phyloP scores from a whole-genome alignment of 2,888 invertebrate genomes.

The Caenorhabditis sp. region DNA sequence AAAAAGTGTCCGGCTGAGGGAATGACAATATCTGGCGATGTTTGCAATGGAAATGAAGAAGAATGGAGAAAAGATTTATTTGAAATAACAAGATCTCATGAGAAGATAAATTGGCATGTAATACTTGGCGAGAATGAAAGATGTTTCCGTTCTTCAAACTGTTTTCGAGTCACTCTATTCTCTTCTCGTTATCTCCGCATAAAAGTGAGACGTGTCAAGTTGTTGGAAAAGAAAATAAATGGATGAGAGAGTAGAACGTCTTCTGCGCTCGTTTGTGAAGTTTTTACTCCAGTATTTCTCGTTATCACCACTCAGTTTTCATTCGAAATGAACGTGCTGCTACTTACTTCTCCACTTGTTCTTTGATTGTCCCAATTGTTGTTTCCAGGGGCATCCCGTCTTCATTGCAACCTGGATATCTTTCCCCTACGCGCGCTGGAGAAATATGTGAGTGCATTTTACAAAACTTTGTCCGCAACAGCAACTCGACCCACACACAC shows the following conservation, averaged over 20 bases:
- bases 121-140: background rate
- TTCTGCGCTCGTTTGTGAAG: constrained; percentile 15
- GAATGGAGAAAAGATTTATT: background rate
- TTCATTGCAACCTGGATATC: constrained; percentile 6
- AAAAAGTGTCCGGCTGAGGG: background rate
- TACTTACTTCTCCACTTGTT: background rate
- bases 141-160: constrained; percentile 21
- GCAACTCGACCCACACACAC: constrained; percentile 12
- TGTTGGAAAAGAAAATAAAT: constrained; percentile 9
- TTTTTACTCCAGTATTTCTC: too few relatives aligned
- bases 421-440: constrained; percentile 11
- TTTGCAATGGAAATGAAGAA: background rate
- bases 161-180: constrained; percentile 8
- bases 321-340: background rate
- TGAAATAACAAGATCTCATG: constrained; percentile 1
- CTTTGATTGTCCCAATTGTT: background rate
- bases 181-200: constrained; percentile 39
- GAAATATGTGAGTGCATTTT: constrained; percentile 52
- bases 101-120: constrained; percentile 5
- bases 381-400: constrained; percentile 3
- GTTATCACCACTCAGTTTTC: too few relatives aligned
- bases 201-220: constrained; percentile 46
- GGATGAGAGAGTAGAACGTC: constrained; percentile 25
- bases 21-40: background rate
- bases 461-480: constrained; percentile 7